Evolutionary conservation across 2,888 invertebrate genomes (phyloP), one percentile per base, ranked within the genome.

Genomic region (Camptogramma bilineatum): DNA sequence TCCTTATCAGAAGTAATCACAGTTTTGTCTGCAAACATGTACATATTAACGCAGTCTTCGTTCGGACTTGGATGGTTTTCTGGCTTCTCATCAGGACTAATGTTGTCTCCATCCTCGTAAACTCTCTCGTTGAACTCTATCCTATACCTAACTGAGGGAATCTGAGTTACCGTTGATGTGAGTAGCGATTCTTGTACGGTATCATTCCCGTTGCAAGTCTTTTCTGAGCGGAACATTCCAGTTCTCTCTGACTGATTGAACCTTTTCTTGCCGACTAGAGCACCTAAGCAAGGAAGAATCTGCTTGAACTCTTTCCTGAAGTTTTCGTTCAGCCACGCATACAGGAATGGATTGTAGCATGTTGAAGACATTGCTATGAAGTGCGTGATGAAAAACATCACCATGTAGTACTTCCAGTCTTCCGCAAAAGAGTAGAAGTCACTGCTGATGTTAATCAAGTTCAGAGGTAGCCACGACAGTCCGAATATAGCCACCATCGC

Each of bases 261-360:
- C 73, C 87, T 90, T 68, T 87, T 91, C 72, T 89, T 91, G 19
- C 87, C 83, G 5, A 92, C 90, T 61, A 92, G 76, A 0, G 89
- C 90, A 46, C 92, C 93, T 79, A 95, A 94, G 73, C 95, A 96
- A 0, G 95, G 95, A 55, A 96, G 84, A 54, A 96, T 96, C 84
- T 95, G 95, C 81, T 96, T 97, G 87, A 98, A 98, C 84, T 98
- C 97, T 82, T 98, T 97, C 53, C 97, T 94, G 85, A 98, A 98
- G 89, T 97, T 98, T 74, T 98, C 98, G 87, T 98, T 99, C 86
- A 98, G 94, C 98, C 98, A 98, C 17, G 98, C 98, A 90, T 98
- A 98, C 13, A 98, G 94, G 83, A 98, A 97, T 0, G 98, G 98
- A 85, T 98, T 98, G 94, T 98, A 98, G 85, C 98, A 97, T 1